Conservation (phyloP, 1,140 invertebrate genomes). For the Macrocentrus cingulum region DNA sequence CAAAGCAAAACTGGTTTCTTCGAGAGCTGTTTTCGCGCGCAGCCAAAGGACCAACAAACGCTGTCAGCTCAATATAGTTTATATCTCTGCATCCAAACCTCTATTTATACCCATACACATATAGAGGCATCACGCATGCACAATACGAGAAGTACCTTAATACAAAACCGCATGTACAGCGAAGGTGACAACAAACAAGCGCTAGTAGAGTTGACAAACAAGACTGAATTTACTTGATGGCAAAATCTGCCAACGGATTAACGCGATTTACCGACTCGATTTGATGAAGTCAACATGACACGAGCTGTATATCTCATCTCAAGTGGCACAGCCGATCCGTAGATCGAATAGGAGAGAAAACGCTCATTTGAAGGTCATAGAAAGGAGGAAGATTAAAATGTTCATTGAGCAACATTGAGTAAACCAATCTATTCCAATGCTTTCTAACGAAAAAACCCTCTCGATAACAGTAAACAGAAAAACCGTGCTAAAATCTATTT, state of each 20-base stretch:
- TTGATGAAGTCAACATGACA: constrained; percentile 20
- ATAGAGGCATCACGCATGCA: background rate
- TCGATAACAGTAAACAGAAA: too few relatives aligned
- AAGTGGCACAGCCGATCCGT: background rate
- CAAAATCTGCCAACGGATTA: constrained; percentile 29
- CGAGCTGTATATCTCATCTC: constrained; percentile 1
- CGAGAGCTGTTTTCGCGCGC: constrained; percentile 31
- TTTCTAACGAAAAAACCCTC: too few relatives aligned
- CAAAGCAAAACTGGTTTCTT: constrained; percentile 42
- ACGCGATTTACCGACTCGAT: constrained; percentile 33
- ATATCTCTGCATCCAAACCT: constrained; percentile 4
- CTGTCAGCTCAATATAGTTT: constrained; percentile 11
- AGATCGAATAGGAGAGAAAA: background rate
- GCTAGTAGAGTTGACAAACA: background rate
- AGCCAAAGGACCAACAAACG: constrained; percentile 19
- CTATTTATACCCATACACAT: constrained; percentile 3
- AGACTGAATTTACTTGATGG: background rate
- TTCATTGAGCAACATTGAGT: background rate
- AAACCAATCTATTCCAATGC: background rate
- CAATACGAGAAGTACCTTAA: too few relatives aligned
- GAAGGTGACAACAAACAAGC: background rate
- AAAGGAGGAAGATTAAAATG: background rate
- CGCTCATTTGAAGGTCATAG: background rate
- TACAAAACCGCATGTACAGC: background rate
- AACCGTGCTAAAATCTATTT: too few relatives aligned